Percentiles rank a stretch among this genome's conserved stretches.
Conservation (phyloP, 2,113 vertebrate species). For the Sceloporus tristichus region DNA sequence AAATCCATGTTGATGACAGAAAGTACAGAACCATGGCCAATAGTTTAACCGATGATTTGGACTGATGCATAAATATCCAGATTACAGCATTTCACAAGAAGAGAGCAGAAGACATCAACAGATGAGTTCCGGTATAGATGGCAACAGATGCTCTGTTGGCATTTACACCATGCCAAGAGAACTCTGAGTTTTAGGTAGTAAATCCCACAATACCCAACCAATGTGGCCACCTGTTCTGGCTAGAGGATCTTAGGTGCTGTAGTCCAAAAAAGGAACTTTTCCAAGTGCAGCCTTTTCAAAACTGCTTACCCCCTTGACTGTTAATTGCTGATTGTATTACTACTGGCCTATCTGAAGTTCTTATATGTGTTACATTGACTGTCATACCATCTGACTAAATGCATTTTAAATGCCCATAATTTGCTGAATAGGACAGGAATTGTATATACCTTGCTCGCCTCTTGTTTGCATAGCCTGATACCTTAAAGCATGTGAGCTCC, state of each 20-base stretch:
- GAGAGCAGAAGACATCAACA: not conserved
- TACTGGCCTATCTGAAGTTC: not conserved
- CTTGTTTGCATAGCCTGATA: not conserved
- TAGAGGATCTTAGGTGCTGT: too few relatives aligned
- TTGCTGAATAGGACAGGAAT: constrained; percentile 47
- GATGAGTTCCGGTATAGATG: too few relatives aligned
- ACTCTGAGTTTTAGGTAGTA: too few relatives aligned
- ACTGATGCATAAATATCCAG: not conserved
- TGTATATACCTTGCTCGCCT: constrained; percentile 28
- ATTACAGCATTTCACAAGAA: not conserved
- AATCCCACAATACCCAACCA: too few relatives aligned
- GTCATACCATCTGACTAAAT: not conserved
- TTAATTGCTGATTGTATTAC: not conserved
- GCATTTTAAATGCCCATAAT: constrained; percentile 16
- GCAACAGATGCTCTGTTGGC: too few relatives aligned
- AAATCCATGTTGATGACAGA: not conserved
- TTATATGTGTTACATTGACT: constrained; percentile 15
- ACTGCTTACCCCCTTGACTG: not conserved
- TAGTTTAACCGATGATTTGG: not conserved
- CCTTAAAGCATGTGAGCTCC: constrained; percentile 50
- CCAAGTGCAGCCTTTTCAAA: not conserved
- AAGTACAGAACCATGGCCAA: not conserved
- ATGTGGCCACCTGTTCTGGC: too few relatives aligned
- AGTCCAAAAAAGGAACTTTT: not conserved
- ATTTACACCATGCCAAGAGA: not conserved